Conservation (phyloP, 2,888 invertebrate genomes). For the Ophion slaviceki region DNA sequence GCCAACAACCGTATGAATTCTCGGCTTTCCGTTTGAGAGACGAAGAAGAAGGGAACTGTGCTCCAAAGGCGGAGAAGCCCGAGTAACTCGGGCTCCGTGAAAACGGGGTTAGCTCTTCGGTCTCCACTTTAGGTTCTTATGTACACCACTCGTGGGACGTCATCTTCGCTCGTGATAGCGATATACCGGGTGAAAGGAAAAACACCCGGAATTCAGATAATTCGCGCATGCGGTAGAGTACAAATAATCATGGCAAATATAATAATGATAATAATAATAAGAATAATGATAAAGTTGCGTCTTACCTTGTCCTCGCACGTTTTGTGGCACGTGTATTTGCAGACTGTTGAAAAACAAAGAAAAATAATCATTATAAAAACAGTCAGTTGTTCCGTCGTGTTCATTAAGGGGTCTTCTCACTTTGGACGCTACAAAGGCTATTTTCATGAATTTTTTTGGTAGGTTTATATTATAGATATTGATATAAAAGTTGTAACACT, state of each 20-base stretch:
- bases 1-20: slow-evolving; percentile 44
- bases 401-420: too few species aligned
- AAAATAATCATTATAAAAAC: slow-evolving; percentile 15
- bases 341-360: slow-evolving; percentile 87
- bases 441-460: too few species aligned
- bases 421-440: too few species aligned
- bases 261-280: background rate
- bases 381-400: background rate
- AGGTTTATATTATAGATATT: too few species aligned
- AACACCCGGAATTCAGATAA: slow-evolving; percentile 9
- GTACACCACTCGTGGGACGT: background rate
- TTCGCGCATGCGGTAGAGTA: background rate
- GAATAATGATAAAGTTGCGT: slow-evolving; percentile 16
- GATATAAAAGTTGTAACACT: too few species aligned
- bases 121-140: slow-evolving; percentile 28
- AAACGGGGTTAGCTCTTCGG: slow-evolving; percentile 58
- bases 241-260: background rate
- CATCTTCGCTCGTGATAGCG: slow-evolving; percentile 20
- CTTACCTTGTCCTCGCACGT: slow-evolving; percentile 92
- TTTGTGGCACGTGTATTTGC: slow-evolving; percentile 92
- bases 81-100: slow-evolving; percentile 29
- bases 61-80: slow-evolving; percentile 9
- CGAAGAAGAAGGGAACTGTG: slow-evolving; percentile 33
- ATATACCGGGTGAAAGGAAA: slow-evolving; percentile 11
- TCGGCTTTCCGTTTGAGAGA: slow-evolving; percentile 29